These are phyloP conservation scores for Dasypogon diadema DNA, from an alignment of 2,888 invertebrate genomes.

Conservation along the genomic window DNA sequence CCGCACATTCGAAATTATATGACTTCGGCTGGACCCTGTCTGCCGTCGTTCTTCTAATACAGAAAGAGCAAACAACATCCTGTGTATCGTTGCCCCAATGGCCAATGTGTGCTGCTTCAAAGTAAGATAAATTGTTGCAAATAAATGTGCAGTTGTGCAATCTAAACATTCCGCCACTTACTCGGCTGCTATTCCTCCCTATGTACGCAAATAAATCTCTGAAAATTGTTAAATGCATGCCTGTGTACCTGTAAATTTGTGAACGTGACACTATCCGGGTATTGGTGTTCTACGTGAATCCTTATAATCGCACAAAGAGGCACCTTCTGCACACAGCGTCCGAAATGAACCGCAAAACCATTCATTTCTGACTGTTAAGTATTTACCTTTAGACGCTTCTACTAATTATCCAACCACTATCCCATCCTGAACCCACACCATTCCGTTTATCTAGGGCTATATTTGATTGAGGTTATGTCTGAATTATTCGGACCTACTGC, in stretches of 20 bases:
- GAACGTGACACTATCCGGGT: neutral
- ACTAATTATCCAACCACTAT: constrained; percentile 30
- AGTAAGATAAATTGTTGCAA: constrained; percentile 41
- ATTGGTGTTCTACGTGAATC: neutral
- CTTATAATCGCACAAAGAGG: neutral
- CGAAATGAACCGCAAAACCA: constrained; percentile 31
- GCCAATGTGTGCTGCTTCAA: constrained; percentile 25
- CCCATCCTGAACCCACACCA: constrained; percentile 10
- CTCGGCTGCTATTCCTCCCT: neutral
- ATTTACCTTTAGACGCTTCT: constrained; percentile 36
- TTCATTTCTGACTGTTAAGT: constrained; percentile 31
- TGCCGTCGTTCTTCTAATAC: neutral
- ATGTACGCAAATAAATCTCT: constrained; percentile 42
- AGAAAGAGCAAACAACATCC: constrained; percentile 5
- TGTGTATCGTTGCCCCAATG: neutral
- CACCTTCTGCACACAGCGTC: constrained; percentile 20
- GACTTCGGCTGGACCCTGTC: neutral
- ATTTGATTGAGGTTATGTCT: constrained; percentile 46
- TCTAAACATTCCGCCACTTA: neutral
- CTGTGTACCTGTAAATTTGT: constrained; percentile 30
- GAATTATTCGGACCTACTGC: constrained; percentile 5
- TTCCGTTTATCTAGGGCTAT: neutral
- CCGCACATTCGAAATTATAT: neutral
- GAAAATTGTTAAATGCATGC: constrained; percentile 43
- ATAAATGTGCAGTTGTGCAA: constrained; percentile 39